Conservation (phyloP, 2,113 vertebrate species). For the Bambusicola thoracicus region DNA sequence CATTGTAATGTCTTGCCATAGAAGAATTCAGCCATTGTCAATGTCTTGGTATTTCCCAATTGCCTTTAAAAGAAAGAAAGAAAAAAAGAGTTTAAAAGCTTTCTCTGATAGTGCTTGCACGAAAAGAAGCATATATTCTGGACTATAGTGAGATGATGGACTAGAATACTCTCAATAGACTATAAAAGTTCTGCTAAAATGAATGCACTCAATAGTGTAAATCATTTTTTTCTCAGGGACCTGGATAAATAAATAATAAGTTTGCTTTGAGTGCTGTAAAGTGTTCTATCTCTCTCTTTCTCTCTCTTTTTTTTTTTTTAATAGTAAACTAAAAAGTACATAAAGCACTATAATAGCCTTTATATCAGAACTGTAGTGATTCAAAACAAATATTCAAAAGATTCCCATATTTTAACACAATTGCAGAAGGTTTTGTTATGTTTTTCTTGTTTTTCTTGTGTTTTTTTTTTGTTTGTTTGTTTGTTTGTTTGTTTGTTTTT, state of each 20-base stretch:
- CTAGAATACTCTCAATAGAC: not conserved
- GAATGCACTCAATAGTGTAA: not conserved
- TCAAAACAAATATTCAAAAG: not conserved
- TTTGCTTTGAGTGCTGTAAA: not conserved
- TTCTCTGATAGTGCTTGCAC: not conserved
- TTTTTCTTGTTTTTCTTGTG: no score
- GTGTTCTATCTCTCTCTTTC: no score
- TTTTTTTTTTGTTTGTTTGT: no score
- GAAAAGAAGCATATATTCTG: not conserved
- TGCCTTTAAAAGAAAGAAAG: not conserved
- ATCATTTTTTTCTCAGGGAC: not conserved
- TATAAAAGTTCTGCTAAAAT: not conserved
- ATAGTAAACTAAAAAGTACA: not conserved
- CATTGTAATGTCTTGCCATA: not conserved
- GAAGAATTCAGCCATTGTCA: not conserved
- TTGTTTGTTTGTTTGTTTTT: not conserved
- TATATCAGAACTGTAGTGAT: not conserved
- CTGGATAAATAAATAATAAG: not conserved
- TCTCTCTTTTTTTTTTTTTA: not conserved
- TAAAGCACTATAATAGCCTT: not conserved
- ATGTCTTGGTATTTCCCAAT: not conserved
- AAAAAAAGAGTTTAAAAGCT: not conserved
- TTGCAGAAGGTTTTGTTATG: not conserved
- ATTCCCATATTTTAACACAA: not conserved
- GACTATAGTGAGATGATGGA: not conserved